These are phyloP conservation scores for Dasyprocta punctata DNA, from an alignment of 2,113 vertebrate species.

Conservation along the genomic window DNA sequence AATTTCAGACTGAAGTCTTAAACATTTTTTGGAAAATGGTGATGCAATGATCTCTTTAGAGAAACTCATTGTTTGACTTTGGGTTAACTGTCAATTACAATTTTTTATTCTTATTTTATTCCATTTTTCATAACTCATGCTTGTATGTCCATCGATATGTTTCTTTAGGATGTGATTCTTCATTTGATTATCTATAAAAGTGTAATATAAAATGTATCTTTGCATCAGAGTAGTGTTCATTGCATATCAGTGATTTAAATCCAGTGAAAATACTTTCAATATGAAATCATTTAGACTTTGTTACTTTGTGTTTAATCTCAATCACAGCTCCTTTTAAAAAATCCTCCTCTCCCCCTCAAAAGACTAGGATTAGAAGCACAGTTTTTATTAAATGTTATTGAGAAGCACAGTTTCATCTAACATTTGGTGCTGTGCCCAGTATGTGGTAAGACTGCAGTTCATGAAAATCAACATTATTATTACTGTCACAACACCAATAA, in stretches of 20 bases:
- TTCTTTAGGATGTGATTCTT: not conserved
- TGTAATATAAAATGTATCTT: constrained; percentile 28
- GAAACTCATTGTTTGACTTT: not conserved
- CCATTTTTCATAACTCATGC: not conserved
- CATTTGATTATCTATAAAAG: constrained; percentile 4
- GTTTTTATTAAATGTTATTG: not conserved
- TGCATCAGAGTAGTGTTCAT: not conserved
- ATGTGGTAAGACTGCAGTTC: constrained; percentile 37
- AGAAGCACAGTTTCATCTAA: not conserved
- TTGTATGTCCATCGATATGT: not conserved
- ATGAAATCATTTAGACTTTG: constrained; percentile 26
- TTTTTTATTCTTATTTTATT: constrained; percentile 7
- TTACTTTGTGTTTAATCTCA: not conserved
- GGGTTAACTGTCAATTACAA: not conserved
- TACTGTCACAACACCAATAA: constrained; percentile 66
- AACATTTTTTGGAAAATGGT: not conserved
- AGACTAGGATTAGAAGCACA: not conserved
- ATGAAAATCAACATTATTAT: constrained; percentile 65
- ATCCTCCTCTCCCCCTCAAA: not conserved
- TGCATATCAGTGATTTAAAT: not conserved
- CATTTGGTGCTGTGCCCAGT: constrained; percentile 56
- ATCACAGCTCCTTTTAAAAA: not conserved
- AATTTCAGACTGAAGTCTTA: constrained; percentile 29
- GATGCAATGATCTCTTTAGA: not conserved
- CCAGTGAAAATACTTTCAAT: constrained; percentile 6